Base-by-base conservation (phyloP, 2,888 invertebrate species). In the Leptopterna dolabrata region DNA sequence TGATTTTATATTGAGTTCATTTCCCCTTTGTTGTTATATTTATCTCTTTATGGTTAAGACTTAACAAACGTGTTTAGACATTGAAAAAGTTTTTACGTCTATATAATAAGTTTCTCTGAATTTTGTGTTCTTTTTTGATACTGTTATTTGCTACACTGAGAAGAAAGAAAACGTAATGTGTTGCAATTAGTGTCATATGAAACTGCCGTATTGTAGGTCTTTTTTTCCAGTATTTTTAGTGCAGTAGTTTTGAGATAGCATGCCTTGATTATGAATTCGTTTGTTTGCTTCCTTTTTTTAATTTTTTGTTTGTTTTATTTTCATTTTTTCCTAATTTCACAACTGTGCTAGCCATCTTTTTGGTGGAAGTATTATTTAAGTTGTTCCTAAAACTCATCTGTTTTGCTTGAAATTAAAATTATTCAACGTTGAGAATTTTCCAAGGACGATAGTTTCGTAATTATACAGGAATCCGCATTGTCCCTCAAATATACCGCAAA, bases 1-100 rank as follows among this genome's bases (percentile, higher is more conserved):
- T 87, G 88, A 90, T 89, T 90, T 90, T 90, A 89, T 89, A 84
- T 89, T 90, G 88, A 90, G 89, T 90, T 89, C 90, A 88, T 87
- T 73, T 45, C 36, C 71, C 88, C 89, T 89, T 90, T 90, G 90
- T 90, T 89, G 89, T 90, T 89, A 89, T 87, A 88, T 89, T 89
- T 89, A 89, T 85, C 85, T 85, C 76, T 89, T 89, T 89, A 88
- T 89, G 81, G 87, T 89, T 89, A 87, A 88, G 47, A 88, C 51
- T 84, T 84, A 87, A 73, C 43, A 87, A 87, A 87, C 87, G 83
- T 83, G 30, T 78, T 87, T 83, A 78, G 86, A 47, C 86, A 76
- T 76, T 47, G 73, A 76, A 1, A 73, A 45, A 45, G 73, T 86
- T 86, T 73, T 86, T 86, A 70, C 86, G 76, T 73, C 76, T 73